Evolutionary conservation across 2,797 vertebrate species (phyloP).

Genomic region (Xenopus petersii): DNA sequence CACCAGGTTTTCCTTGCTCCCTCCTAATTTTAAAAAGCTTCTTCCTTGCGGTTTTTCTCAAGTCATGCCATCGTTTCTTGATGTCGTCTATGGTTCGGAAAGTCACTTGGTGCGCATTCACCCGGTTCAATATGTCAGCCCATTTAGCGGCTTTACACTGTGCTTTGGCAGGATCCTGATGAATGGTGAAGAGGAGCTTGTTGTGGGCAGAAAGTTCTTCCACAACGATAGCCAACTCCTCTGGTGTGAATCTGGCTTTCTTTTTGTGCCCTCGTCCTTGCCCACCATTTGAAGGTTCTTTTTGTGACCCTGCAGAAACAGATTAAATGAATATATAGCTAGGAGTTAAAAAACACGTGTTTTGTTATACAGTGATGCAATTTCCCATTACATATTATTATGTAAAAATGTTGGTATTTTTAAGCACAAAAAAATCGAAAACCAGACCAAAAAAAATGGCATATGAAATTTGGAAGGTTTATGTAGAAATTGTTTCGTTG

Average conservation of each 20-base stretch:
- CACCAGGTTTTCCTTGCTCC: background rate
- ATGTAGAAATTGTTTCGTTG: too few relatives aligned
- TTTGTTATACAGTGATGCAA: too few relatives aligned
- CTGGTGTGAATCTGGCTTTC: constrained; percentile 5
- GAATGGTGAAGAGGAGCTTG: background rate
- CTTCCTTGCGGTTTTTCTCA: background rate
- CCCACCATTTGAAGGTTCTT: background rate
- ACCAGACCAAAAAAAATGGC: too few relatives aligned
- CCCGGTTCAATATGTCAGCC: background rate
- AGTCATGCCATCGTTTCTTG: constrained; percentile 7
- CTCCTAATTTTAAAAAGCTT: constrained; percentile 1
- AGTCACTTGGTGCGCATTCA: background rate
- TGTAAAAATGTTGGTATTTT: too few relatives aligned
- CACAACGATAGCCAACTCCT: constrained; percentile 4
- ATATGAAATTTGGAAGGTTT: too few relatives aligned
- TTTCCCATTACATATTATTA: too few relatives aligned
- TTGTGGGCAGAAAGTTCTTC: constrained; percentile 6
- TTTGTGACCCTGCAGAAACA: background rate
- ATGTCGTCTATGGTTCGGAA: background rate
- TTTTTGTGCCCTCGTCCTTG: background rate
- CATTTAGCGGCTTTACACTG: background rate
- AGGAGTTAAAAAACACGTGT: too few relatives aligned
- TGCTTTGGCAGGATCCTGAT: background rate
- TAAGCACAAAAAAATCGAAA: too few relatives aligned
- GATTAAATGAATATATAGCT: too few relatives aligned